Evolutionary conservation across 2,888 invertebrate genomes (phyloP), one percentile per base, ranked within the genome.

Genomic region (Acanthococcus lagerstroemiae): DNA sequence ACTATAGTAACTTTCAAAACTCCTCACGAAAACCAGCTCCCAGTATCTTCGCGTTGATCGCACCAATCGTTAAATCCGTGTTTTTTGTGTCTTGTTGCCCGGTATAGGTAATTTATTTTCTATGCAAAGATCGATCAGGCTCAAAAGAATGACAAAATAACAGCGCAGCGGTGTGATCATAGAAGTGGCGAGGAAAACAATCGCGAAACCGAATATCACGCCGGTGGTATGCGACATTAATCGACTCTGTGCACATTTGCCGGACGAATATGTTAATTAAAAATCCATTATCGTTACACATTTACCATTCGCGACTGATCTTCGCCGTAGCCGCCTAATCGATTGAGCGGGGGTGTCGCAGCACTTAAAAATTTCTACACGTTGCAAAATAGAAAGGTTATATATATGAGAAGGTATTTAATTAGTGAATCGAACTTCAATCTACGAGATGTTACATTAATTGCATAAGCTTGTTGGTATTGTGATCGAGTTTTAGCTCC

Each of bases 401-500:
- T 21, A 52, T 52, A 15, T 21, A 19, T 22, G 19, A 52, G 22
- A 15, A 24, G 52, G 24, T 52, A 52, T 52, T 52, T 52, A 52
- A 52, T 52, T 52, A 52, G 24, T 22, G 24, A 61, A 61, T 61
- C 50, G 61, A 61, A 50, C 27, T 27, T 61, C 22, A 37, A 61
- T 61, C 22, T 50, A 48, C 50, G 50, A 48, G 61, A 61, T 61
- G 61, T 48, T 61, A 50, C 61, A 26, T 52, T 21, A 61, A 61
- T 61, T 61, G 61, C 61, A 30, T 61, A 61, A 61, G 30, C 30
- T 50, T 61, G 61, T 61, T 44, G 48, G 21, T 48, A 61, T 61
- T 61, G 50, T 50, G 61, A 61, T 61, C 30, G 48, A 61, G 61
- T 30, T 50, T 61, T 61, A 61, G 61, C 48, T 61, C 52, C 50